Evolutionary conservation across 2,888 invertebrate species (phyloP).

Genomic region (Andrena fulva): DNA sequence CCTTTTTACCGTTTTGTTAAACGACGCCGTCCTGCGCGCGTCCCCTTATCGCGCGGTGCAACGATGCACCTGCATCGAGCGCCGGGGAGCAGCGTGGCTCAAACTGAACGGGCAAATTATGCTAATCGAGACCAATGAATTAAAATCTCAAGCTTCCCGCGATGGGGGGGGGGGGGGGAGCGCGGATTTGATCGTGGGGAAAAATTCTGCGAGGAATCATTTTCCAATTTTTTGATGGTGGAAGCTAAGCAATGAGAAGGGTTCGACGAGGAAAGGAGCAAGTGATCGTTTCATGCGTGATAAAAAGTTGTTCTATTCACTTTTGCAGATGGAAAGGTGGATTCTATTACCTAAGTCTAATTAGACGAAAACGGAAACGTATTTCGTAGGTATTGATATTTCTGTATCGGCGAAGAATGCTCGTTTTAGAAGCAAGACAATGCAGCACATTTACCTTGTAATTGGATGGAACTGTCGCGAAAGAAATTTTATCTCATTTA

Average conservation of each 20-base stretch:
- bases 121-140: conserved; percentile 57
- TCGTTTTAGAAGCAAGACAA: neutral
- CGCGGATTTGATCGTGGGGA: neutral
- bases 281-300: too few relatives aligned
- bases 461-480: conserved; percentile 38
- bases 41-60: conserved; percentile 49
- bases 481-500: conserved; percentile 54
- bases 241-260: too few relatives aligned
- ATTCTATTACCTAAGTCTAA: neutral
- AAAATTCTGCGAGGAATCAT: too few relatives aligned
- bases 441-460: conserved; percentile 16
- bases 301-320: too few relatives aligned
- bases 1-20: conserved; percentile 59
- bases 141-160: conserved; percentile 54
- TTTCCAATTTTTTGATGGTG: too few relatives aligned
- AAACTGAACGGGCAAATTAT: conserved; percentile 66
- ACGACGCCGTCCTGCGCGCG: conserved; percentile 38
- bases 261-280: too few relatives aligned
- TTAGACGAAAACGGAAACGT: neutral
- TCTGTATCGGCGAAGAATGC: too few relatives aligned
- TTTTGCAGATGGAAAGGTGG: neutral
- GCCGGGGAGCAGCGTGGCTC: conserved; percentile 25
- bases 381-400: too few relatives aligned
- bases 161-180: too few relatives aligned
- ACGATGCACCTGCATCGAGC: conserved; percentile 36